Conservation (phyloP, 2,888 invertebrate genomes). For the Beris morrisii region DNA sequence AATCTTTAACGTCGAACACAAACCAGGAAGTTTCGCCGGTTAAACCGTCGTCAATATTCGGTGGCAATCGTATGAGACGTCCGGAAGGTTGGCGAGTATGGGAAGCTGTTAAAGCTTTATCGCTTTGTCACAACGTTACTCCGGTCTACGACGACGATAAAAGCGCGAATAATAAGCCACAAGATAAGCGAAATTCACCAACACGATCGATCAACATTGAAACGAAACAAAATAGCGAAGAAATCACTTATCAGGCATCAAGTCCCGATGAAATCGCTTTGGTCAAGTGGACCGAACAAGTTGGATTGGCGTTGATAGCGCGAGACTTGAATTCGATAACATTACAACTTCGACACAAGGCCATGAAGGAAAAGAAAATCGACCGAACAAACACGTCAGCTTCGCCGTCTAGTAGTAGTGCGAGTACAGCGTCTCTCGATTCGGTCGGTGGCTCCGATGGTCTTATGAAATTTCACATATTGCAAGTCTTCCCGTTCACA, state of each 20-base stretch:
- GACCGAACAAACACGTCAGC: constrained; percentile 9
- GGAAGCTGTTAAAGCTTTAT: constrained; percentile 90
- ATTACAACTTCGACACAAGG: constrained; percentile 47
- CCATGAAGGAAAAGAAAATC: constrained; percentile 30
- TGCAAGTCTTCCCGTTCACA: constrained; percentile 87
- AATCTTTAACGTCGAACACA: constrained; percentile 46
- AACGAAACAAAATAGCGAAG: constrained; percentile 46
- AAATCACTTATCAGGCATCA: constrained; percentile 68
- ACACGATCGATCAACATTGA: constrained; percentile 54
- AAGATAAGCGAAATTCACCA: constrained; percentile 48
- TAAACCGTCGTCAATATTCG: constrained; percentile 34
- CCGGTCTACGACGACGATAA: constrained; percentile 80
- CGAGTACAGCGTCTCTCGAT: constrained; percentile 57
- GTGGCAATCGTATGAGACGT: constrained; percentile 61
- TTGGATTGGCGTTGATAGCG: constrained; percentile 63
- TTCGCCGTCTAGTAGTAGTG: constrained; percentile 43
- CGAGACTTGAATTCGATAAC: constrained; percentile 64
- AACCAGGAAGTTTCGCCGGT: constrained; percentile 43
- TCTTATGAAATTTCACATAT: constrained; percentile 66
- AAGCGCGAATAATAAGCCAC: constrained; percentile 1
- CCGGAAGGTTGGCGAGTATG: constrained; percentile 76
- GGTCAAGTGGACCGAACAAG: constrained; percentile 88
- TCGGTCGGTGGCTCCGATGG: constrained; percentile 56
- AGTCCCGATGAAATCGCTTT: constrained; percentile 95
- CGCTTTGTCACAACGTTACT: constrained; percentile 98